Evolutionary conservation across 2,797 vertebrate species (phyloP).

Genomic region (Fringilla coelebs): DNA sequence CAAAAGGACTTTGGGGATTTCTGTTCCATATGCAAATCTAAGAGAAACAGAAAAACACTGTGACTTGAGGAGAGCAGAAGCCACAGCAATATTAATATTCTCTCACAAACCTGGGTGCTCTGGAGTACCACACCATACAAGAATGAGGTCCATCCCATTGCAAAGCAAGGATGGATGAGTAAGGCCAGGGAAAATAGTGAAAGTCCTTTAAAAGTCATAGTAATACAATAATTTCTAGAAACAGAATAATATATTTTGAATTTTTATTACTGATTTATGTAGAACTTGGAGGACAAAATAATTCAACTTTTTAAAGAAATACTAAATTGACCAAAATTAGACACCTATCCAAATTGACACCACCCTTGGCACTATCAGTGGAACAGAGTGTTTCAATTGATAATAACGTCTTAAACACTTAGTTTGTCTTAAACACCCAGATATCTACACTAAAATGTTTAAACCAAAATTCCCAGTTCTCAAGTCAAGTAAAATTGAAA

Average conservation of each 20-base stretch:
- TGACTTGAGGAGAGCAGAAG: neutral
- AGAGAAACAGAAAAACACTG: neutral
- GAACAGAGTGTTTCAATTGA: neutral
- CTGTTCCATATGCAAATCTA: neutral
- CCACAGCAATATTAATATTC: fast-evolving
- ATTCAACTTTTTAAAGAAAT: neutral
- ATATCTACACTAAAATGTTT: neutral
- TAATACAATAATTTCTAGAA: neutral
- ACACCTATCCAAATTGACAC: neutral
- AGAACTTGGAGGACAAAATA: neutral
- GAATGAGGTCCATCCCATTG: neutral
- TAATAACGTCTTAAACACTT: neutral
- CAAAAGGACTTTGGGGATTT: neutral
- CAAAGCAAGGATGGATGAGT: neutral
- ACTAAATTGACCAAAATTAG: neutral
- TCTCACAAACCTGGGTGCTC: neutral
- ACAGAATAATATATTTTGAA: neutral
- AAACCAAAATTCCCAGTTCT: neutral
- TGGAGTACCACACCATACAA: neutral
- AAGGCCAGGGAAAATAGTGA: neutral
- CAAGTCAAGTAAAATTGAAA: neutral
- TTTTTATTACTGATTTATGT: neutral
- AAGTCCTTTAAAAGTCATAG: neutral
- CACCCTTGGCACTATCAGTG: neutral
- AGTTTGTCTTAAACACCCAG: neutral